Conservation (phyloP, 2,113 vertebrate species). For the Phaethornis superciliosus region DNA sequence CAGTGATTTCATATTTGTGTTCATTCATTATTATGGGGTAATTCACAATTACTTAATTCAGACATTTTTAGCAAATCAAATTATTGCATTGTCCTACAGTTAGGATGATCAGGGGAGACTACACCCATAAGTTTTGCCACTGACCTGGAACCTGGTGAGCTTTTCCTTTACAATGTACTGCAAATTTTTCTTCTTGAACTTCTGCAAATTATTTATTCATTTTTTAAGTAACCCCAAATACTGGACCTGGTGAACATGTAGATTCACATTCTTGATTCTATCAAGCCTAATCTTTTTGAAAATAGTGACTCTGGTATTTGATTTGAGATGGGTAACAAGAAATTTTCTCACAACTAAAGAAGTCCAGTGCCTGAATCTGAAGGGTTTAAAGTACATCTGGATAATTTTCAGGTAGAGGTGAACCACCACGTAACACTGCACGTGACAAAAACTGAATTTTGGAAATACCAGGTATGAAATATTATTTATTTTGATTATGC, state of each 20-base stretch:
- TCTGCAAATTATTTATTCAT: not conserved
- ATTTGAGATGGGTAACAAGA: not conserved
- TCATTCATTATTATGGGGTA: not conserved
- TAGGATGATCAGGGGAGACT: not conserved
- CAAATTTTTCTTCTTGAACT: not conserved
- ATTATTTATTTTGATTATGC: not conserved
- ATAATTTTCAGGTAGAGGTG: not conserved
- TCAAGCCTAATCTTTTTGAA: not conserved
- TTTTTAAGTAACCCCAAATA: not conserved
- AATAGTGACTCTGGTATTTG: not conserved
- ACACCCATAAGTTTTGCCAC: not conserved
- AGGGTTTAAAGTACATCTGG: not conserved
- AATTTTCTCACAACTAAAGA: not conserved
- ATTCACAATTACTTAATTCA: not conserved
- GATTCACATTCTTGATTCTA: not conserved
- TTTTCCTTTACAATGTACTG: not conserved
- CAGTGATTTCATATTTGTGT: not conserved
- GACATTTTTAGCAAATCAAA: conserved; percentile 3
- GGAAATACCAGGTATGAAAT: not conserved
- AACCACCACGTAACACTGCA: not conserved
- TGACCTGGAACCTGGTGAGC: not conserved
- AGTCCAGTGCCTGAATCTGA: not conserved
- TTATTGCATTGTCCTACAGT: not conserved
- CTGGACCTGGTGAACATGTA: not conserved
- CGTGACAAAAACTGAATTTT: not conserved